Evolutionary conservation across 2,113 vertebrate genomes (phyloP).

Genomic region (Stigmatopora nigra): DNA sequence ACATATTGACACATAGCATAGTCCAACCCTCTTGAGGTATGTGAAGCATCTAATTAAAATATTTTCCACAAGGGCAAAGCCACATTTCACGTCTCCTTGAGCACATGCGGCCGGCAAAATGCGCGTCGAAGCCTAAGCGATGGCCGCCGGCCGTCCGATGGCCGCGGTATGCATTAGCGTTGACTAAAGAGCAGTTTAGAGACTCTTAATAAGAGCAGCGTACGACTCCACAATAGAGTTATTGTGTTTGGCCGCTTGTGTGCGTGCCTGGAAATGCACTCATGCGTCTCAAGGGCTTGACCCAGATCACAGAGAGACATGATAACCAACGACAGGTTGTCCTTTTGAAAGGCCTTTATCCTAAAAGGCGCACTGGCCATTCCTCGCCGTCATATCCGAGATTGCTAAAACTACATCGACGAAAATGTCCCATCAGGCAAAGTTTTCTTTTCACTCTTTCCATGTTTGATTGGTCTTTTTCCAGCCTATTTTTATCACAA

Average conservation of each 20-base stretch:
- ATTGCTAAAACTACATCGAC: conserved; percentile 14
- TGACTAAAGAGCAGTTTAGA: conserved; percentile 25
- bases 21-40: conserved; percentile 14
- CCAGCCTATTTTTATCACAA: too few species aligned
- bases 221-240: conserved; percentile 34
- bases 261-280: conserved; percentile 47
- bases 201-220: conserved; percentile 36
- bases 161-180: conserved; percentile 12
- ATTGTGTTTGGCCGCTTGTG: conserved; percentile 43
- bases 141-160: conserved; percentile 19
- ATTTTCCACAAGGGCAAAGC: conserved; percentile 35
- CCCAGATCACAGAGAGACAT: conserved; percentile 65
- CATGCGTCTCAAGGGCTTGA: conserved; percentile 59
- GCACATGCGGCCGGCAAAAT: conserved; percentile 31
- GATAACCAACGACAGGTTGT: conserved; percentile 63
- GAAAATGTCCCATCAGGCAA: neutral
- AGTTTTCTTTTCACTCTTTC: neutral
- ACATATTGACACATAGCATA: conserved; percentile 8
- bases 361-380: conserved; percentile 50
- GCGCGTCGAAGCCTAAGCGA: conserved; percentile 22
- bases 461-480: too few species aligned
- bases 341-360: conserved; percentile 62
- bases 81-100: conserved; percentile 31
- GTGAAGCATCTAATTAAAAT: conserved; percentile 33
- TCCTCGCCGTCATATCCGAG: conserved; percentile 34